These are phyloP conservation scores for Paedocypris micromegethes DNA, from an alignment of 2,797 vertebrate genomes.

Conservation along the genomic window DNA sequence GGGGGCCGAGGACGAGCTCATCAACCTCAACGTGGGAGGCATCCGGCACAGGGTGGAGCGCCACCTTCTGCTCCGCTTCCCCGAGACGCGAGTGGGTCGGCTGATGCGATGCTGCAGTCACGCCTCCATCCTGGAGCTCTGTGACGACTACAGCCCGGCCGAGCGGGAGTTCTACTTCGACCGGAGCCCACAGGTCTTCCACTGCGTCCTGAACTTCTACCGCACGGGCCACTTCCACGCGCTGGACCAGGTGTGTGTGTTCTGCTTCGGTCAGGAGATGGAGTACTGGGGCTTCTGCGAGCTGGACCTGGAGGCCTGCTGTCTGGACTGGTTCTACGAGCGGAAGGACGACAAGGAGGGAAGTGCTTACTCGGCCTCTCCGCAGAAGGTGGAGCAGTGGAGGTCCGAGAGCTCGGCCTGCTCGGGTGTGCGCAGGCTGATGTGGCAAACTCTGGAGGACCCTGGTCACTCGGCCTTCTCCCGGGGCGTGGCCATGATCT, in stretches of 20 bases:
- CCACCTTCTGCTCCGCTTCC: slow-evolving; percentile 81
- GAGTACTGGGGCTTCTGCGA: slow-evolving; percentile 98
- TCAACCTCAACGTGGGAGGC: slow-evolving; percentile 93
- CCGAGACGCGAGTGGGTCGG: slow-evolving; percentile 86
- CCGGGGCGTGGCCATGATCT: slow-evolving; percentile 85
- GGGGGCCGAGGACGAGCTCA: slow-evolving; percentile 76
- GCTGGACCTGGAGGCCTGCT: slow-evolving; percentile 84
- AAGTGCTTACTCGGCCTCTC: slow-evolving; percentile 75
- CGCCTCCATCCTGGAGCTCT: slow-evolving; percentile 89
- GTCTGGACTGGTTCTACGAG: slow-evolving; percentile 86
- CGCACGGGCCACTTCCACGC: slow-evolving; percentile 91
- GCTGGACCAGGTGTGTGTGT: slow-evolving; percentile 94
- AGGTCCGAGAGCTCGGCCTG: slow-evolving; percentile 84
- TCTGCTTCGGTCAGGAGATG: slow-evolving; percentile 95
- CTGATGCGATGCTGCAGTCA: slow-evolving; percentile 84
- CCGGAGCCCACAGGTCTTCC: slow-evolving; percentile 87
- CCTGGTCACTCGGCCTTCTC: slow-evolving; percentile 81
- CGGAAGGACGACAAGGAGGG: slow-evolving; percentile 78
- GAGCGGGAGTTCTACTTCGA: slow-evolving; percentile 96
- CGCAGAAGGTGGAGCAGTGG: slow-evolving; percentile 80
- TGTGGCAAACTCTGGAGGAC: slow-evolving; percentile 93
- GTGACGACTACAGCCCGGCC: slow-evolving; percentile 86
- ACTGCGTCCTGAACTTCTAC: slow-evolving; percentile 92
- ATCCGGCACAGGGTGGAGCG: slow-evolving; percentile 81
- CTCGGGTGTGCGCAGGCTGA: slow-evolving; percentile 76